Evolutionary conservation across 2,113 vertebrate species (phyloP).

Genomic region (Cheirogaleus medius): DNA sequence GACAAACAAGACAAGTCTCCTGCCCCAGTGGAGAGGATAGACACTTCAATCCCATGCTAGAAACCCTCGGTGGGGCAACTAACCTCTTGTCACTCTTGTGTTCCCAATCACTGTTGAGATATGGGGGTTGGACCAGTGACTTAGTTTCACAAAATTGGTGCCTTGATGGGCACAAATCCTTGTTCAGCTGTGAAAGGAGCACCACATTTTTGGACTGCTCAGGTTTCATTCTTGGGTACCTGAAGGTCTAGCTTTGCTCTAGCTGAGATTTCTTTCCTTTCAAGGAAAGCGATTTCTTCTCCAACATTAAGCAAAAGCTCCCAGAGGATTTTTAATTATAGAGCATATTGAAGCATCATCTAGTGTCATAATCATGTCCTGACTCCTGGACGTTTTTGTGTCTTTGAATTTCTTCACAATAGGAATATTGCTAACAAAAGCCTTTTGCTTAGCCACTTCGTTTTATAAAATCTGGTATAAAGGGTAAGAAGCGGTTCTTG

Average conservation of each 20-base stretch:
- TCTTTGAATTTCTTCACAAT: conserved; percentile 3
- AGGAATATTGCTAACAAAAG: neutral
- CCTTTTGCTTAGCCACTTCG: neutral
- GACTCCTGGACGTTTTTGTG: neutral
- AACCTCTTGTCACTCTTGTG: fast-evolving
- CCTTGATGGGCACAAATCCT: neutral
- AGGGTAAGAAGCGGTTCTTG: neutral
- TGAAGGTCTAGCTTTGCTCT: neutral
- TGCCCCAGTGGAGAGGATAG: fast-evolving
- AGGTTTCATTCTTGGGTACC: neutral
- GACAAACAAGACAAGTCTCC: neutral
- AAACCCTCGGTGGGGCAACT: neutral
- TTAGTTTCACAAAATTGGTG: neutral
- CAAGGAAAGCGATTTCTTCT: neutral
- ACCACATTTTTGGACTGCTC: neutral
- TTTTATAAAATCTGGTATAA: neutral
- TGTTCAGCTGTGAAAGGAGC: neutral
- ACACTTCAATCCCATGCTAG: neutral
- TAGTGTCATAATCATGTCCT: neutral
- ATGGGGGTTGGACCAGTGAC: neutral
- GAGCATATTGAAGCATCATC: neutral
- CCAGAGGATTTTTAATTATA: neutral
- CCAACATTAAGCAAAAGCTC: neutral
- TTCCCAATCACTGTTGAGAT: neutral
- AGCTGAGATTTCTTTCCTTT: neutral